Base-by-base conservation (phyloP, 2,113 vertebrate genomes). In the Pteropus alecto region DNA sequence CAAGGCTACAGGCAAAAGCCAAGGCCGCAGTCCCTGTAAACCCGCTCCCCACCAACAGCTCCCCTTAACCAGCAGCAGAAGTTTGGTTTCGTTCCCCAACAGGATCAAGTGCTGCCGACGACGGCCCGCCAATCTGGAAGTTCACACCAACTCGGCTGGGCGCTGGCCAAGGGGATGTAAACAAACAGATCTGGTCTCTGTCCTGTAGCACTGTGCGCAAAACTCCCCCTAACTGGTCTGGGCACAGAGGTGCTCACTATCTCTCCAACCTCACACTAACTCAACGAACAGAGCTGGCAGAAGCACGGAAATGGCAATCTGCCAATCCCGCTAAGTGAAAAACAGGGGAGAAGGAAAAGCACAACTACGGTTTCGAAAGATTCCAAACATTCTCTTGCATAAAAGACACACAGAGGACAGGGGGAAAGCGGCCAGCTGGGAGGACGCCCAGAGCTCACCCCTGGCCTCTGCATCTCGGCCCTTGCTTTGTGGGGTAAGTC, bases 281-380 rank as follows among this genome's bases (percentile, higher is more conserved):
- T 41, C 77, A 21, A 58, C 79, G 79, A 33, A 74, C 14, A 61
- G 65, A 89, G 63, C 18, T 94, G 95, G 95, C 90, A 94, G 81
- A 6, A 14, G 26, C 67, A 90, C 82, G 86, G 56, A 77, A 63
- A 76, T 22, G 91, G 97, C 93, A 12, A 54, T 5, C 51, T 89
- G 95, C 97, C 98, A 96, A 77, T 22, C 71, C 87, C 43, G 30
- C 87, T 54, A 82, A 77, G 41, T 24, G n/a, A 28, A 90, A 77
- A 48, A 51, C 1, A 33, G 48, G 26, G 87, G 68, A 46, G 38
- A 19, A 83, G n/a, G 26, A 48, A 82, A 65, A 26, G 81, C 38
- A 78, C 67, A 46, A n/a, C 78, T 10, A 0, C 3, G 70, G 87
- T 35, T 79, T 63, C 60, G 46, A 51, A 74, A 90, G 63, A 54